phyloP scores from a whole-genome alignment of 1,140 invertebrate genomes.

The Brachionus koreanus region DNA sequence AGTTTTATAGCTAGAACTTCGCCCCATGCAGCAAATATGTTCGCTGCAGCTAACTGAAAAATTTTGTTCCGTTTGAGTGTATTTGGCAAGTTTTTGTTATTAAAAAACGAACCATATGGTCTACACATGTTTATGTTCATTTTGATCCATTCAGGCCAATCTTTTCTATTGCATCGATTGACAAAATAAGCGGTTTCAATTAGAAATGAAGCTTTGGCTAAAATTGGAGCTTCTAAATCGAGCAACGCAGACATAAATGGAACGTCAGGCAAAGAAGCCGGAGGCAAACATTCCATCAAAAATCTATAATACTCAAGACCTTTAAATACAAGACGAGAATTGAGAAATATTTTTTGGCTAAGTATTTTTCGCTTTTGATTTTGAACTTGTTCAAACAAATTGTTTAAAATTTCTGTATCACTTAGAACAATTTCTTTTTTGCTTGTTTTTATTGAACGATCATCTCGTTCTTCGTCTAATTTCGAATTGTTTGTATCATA shows the following conservation, averaged over 20 bases:
- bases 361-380: constrained; percentile 63
- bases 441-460: background rate
- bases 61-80: constrained; percentile 24
- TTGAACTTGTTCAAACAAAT: constrained; percentile 70
- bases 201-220: constrained; percentile 79
- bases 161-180: constrained; percentile 91
- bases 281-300: constrained; percentile 85
- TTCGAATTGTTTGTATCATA: background rate
- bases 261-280: constrained; percentile 88
- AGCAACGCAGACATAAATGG: constrained; percentile 87
- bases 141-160: constrained; percentile 95
- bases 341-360: background rate
- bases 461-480: background rate
- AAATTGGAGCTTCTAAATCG: constrained; percentile 89
- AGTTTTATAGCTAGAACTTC: constrained; percentile 9
- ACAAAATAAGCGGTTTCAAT: constrained; percentile 94
- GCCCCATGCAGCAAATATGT: constrained; percentile 32
- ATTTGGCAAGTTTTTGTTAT: background rate
- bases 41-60: constrained; percentile 32
- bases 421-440: background rate
- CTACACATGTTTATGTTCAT: constrained; percentile 72
- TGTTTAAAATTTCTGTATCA: background rate
- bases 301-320: constrained; percentile 58
- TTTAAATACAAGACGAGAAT: constrained; percentile 2
- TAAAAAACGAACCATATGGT: constrained; percentile 49